Evolutionary conservation across 2,113 vertebrate genomes (phyloP).

Genomic region (Hydrolagus affinis): DNA sequence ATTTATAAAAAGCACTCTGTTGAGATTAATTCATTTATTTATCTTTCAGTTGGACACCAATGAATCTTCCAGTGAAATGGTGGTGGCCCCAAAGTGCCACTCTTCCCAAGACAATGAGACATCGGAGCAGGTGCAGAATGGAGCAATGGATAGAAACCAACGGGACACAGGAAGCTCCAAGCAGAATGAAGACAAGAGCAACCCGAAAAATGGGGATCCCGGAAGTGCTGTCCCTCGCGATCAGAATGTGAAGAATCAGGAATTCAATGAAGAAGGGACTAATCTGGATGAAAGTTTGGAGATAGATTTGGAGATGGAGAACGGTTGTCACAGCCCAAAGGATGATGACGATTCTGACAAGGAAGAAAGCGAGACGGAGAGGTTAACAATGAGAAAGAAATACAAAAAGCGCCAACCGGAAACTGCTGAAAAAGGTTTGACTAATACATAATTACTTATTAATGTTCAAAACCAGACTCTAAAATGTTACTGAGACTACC

Average conservation of each 20-base stretch:
- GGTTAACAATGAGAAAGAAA: slow-evolving; percentile 59
- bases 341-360: slow-evolving; percentile 63
- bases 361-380: slow-evolving; percentile 61
- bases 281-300: slow-evolving; percentile 46
- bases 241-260: slow-evolving; percentile 45
- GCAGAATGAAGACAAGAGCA: slow-evolving; percentile 37
- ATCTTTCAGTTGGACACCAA: slow-evolving; percentile 65
- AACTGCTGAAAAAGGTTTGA: slow-evolving; percentile 72
- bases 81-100: slow-evolving; percentile 61
- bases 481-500: background rate
- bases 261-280: slow-evolving; percentile 52
- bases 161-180: slow-evolving; percentile 56
- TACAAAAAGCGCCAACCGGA: slow-evolving; percentile 76
- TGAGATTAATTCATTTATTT: background rate
- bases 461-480: no score
- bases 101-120: slow-evolving; percentile 56
- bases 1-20: background rate
- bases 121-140: slow-evolving; percentile 71
- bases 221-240: slow-evolving; percentile 36
- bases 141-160: slow-evolving; percentile 58
- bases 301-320: slow-evolving; percentile 65
- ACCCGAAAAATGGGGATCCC: slow-evolving; percentile 61
- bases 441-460: background rate
- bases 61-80: slow-evolving; percentile 59
- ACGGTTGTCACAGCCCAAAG: slow-evolving; percentile 64